Evolutionary conservation across 2,888 invertebrate species (phyloP).

Genomic region (Rhynchonema sp.): DNA sequence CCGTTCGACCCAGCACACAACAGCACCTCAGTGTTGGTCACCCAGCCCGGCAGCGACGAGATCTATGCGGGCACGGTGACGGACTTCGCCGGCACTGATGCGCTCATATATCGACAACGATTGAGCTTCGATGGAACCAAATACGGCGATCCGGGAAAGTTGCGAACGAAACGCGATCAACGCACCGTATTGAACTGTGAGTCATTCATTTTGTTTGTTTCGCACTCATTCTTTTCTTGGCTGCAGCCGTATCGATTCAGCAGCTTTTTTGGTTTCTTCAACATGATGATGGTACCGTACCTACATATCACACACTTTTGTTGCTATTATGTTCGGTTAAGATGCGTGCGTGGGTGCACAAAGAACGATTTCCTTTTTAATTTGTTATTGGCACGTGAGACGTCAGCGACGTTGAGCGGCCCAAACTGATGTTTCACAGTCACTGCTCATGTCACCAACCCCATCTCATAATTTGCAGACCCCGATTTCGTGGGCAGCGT

Average conservation of each 20-base stretch:
- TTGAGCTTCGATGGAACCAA: constrained; percentile 1
- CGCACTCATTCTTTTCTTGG: no score
- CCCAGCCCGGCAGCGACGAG: constrained; percentile 10
- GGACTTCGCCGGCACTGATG: constrained; percentile 82
- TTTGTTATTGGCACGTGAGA: no score
- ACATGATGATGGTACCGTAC: no score
- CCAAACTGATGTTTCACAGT: no score
- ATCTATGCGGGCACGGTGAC: constrained; percentile 41
- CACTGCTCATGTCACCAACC: constrained; percentile 1
- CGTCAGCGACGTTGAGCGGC: no score
- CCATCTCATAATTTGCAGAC: constrained; percentile 38
- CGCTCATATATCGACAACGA: constrained; percentile 72
- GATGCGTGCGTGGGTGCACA: no score
- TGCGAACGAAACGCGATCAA: neutral
- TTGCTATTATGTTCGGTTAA: no score
- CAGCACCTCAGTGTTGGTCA: constrained; percentile 48
- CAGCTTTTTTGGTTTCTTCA: no score
- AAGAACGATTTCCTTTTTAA: no score
- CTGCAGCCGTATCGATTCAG: no score
- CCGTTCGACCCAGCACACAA: constrained; percentile 88
- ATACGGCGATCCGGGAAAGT: neutral
- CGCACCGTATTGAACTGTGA: neutral
- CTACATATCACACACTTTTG: no score
- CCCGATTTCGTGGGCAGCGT: constrained; percentile 81
- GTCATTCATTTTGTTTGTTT: no score